Conservation (phyloP, 2,888 invertebrate species). For the Pheosia tremula region DNA sequence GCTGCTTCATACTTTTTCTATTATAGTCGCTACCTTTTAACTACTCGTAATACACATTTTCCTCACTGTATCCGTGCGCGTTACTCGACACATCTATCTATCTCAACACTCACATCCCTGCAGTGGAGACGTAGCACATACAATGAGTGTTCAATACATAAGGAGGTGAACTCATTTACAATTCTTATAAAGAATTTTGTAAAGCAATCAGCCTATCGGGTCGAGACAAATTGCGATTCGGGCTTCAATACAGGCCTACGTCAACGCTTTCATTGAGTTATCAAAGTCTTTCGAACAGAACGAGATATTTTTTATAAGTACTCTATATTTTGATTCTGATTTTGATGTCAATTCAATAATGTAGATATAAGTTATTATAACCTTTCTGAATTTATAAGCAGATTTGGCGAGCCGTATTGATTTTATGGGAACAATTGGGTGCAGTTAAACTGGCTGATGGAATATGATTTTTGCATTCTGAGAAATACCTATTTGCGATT, state of each 20-base stretch:
- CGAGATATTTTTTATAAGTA: slow-evolving; percentile 42
- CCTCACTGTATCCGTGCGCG: too few relatives aligned
- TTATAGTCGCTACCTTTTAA: too few relatives aligned
- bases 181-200: slow-evolving; percentile 29
- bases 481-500: background rate
- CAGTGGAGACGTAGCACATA: background rate
- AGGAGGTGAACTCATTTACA: slow-evolving; percentile 29
- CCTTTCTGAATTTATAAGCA: slow-evolving; percentile 18
- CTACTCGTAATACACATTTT: too few relatives aligned
- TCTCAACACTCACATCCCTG: too few relatives aligned
- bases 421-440: background rate
- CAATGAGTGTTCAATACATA: slow-evolving; percentile 13
- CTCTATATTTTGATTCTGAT: slow-evolving; percentile 49
- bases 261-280: slow-evolving; percentile 52
- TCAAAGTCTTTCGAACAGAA: slow-evolving; percentile 44
- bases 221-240: slow-evolving; percentile 42
- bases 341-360: slow-evolving; percentile 30
- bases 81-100: too few relatives aligned
- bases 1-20: too few relatives aligned
- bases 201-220: slow-evolving; percentile 45
- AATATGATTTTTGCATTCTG: slow-evolving; percentile 7
- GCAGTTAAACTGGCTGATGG: slow-evolving; percentile 3
- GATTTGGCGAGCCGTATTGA: background rate
- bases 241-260: slow-evolving; percentile 39
- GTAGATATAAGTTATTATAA: slow-evolving; percentile 22